Evolutionary conservation across 2,888 invertebrate genomes (phyloP).

Genomic region (Tromatobia lineatoria): DNA sequence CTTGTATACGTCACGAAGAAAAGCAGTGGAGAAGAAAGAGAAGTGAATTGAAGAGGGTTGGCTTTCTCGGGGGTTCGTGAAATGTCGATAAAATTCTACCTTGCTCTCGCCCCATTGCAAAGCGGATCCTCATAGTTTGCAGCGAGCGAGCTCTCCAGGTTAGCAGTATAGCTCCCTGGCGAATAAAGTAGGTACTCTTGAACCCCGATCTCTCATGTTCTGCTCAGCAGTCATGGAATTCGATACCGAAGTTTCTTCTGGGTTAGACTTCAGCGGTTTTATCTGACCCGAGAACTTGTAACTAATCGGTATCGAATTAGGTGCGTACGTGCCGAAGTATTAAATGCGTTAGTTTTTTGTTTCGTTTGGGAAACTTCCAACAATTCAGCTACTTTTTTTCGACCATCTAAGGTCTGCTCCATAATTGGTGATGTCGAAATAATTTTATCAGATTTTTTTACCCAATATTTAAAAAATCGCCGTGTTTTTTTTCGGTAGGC

Average conservation of each 20-base stretch:
- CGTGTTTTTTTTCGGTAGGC: too few species aligned
- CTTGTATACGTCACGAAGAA: not conserved
- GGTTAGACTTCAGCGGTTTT: not conserved
- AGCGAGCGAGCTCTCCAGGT: slow-evolving; percentile 19
- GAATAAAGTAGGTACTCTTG: slow-evolving; percentile 29
- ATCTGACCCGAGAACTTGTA: slow-evolving; percentile 13
- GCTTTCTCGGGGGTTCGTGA: slow-evolving; percentile 13
- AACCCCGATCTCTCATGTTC: slow-evolving; percentile 15
- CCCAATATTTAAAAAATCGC: too few species aligned
- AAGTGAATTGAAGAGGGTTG: slow-evolving; percentile 13
- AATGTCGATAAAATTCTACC: slow-evolving; percentile 23
- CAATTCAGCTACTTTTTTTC: too few species aligned
- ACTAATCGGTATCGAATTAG: not conserved
- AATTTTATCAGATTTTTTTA: too few species aligned
- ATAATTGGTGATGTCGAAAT: too few species aligned
- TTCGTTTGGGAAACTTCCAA: not conserved
- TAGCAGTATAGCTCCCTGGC: slow-evolving; percentile 2
- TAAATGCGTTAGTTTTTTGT: not conserved
- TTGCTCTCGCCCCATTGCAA: slow-evolving; percentile 16
- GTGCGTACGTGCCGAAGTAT: not conserved
- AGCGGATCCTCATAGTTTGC: not conserved
- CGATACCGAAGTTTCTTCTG: slow-evolving; percentile 4
- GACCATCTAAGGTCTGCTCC: too few species aligned
- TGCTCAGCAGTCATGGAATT: slow-evolving; percentile 11
- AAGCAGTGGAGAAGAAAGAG: slow-evolving; percentile 17